phyloP scores from a whole-genome alignment of 1,140 invertebrate species.

The Heterodera schachtii region DNA sequence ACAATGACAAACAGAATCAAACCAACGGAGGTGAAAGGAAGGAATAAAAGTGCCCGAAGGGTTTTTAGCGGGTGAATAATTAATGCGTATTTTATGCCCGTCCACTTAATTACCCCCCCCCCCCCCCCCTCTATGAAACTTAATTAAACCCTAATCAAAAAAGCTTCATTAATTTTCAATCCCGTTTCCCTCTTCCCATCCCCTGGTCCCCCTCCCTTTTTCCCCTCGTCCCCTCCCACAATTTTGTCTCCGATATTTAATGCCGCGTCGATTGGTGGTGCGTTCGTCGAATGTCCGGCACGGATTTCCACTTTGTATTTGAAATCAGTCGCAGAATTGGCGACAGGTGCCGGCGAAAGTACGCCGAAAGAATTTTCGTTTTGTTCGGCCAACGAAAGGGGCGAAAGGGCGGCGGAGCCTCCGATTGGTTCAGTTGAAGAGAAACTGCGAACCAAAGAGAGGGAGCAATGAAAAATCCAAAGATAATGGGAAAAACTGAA shows the following conservation, averaged over 20 bases:
- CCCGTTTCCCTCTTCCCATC: too few relatives aligned
- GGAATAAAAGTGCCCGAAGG: too few relatives aligned
- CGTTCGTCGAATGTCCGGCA: conserved; percentile 44
- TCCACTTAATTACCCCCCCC: too few relatives aligned
- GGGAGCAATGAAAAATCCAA: not conserved
- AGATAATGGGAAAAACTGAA: not conserved
- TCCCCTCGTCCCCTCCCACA: conserved; percentile 37
- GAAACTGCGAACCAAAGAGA: conserved; percentile 21
- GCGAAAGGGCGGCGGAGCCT: conserved; percentile 28
- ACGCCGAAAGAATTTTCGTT: not conserved
- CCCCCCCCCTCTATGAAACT: not conserved
- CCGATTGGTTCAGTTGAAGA: not conserved
- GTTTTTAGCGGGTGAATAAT: too few relatives aligned
- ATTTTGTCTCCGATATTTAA: conserved; percentile 63
- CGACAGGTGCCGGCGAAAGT: not conserved
- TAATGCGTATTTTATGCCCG: too few relatives aligned
- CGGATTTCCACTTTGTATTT: conserved; percentile 62
- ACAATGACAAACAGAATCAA: not conserved
- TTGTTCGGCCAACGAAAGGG: conserved; percentile 16
- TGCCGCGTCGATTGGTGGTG: conserved; percentile 47
- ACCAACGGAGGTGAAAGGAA: too few relatives aligned
- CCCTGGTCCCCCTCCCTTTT: not conserved
- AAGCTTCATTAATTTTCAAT: not conserved
- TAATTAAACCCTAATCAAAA: too few relatives aligned
- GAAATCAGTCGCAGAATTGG: conserved; percentile 31